Conservation (phyloP, 2,888 invertebrate species). For the Galerucella pusilla region DNA sequence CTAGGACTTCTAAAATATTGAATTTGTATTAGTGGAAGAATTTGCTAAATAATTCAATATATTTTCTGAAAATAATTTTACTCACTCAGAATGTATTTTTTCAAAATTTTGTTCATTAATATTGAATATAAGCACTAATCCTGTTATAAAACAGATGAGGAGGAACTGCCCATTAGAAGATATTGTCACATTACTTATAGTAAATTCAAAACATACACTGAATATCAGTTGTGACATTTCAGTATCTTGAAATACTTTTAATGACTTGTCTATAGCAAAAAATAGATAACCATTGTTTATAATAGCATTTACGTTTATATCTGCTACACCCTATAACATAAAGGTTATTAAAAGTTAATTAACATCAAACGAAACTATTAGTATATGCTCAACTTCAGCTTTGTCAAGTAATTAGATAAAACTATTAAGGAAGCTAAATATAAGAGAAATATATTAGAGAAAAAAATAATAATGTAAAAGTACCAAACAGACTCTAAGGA, state of each 20-base stretch:
- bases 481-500: too few species aligned
- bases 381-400: too few species aligned
- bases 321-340: conserved; percentile 34
- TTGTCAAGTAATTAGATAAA: too few species aligned
- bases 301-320: conserved; percentile 35
- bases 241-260: conserved; percentile 45
- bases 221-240: conserved; percentile 40
- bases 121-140: conserved; percentile 41
- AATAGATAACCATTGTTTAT: conserved; percentile 40
- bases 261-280: conserved; percentile 38
- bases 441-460: too few species aligned
- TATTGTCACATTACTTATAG: conserved; percentile 41
- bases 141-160: conserved; percentile 44
- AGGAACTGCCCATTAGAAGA: conserved; percentile 36
- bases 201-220: conserved; percentile 37
- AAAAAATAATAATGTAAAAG: too few species aligned
- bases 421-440: too few species aligned
- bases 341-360: not conserved
- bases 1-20: conserved; percentile 23
- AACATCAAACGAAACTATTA: not conserved
- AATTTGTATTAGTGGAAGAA: not conserved
- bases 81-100: conserved; percentile 33
- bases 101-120: conserved; percentile 20
- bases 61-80: conserved; percentile 17
- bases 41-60: too few species aligned